phyloP scores from a whole-genome alignment of 1,140 invertebrate genomes.

The Apocrypta bakeri region DNA sequence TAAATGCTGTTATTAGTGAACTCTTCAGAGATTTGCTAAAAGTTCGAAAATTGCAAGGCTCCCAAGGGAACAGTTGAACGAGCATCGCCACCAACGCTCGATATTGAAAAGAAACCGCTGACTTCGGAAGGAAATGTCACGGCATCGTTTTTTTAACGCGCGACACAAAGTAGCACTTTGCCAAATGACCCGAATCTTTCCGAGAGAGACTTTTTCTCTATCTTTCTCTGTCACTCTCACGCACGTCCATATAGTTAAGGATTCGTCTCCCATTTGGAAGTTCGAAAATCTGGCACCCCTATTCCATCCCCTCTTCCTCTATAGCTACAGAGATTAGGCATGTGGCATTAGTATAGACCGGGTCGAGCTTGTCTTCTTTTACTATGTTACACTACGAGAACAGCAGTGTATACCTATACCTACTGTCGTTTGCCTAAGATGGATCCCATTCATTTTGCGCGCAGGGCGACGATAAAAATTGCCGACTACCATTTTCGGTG shows the following conservation, averaged over 20 bases:
- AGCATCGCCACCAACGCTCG: conserved; percentile 20
- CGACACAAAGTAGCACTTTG: conserved; percentile 75
- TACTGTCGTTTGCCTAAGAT: conserved; percentile 31
- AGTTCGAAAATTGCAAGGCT: not conserved
- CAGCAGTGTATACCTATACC: too few relatives aligned
- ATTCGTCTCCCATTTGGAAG: conserved; percentile 18
- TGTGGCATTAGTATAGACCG: conserved; percentile 14
- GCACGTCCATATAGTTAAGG: not conserved
- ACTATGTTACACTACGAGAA: not conserved
- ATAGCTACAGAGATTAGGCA: too few relatives aligned
- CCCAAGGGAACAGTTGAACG: conserved; percentile 21
- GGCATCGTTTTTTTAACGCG: conserved; percentile 65
- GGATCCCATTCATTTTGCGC: conserved; percentile 55
- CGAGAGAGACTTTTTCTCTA: conserved; percentile 53
- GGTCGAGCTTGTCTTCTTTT: too few relatives aligned
- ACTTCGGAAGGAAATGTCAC: conserved; percentile 60
- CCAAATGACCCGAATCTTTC: conserved; percentile 74
- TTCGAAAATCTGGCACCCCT: not conserved
- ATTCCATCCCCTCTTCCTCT: not conserved
- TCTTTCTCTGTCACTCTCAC: not conserved
- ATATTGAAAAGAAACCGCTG: conserved; percentile 64
- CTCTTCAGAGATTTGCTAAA: too few relatives aligned
- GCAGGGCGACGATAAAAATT: conserved; percentile 46
- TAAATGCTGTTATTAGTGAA: too few relatives aligned
- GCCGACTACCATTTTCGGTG: conserved; percentile 20